Evolutionary conservation across 2,113 vertebrate species (phyloP), one percentile per base, ranked within the genome.

Genomic region (Sclerurus mexicanus): DNA sequence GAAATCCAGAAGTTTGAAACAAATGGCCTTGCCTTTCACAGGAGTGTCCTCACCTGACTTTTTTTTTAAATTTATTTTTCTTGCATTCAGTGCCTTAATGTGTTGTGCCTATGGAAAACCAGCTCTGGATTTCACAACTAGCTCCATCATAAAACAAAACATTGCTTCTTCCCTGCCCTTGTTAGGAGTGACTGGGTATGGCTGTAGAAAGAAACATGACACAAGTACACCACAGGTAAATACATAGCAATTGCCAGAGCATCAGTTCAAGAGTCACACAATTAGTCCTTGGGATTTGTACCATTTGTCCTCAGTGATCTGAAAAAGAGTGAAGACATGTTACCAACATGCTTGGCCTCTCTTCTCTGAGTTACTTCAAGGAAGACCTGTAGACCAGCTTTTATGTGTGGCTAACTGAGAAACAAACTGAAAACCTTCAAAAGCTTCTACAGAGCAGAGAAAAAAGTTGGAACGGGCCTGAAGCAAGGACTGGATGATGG

Each of bases 371-470:
- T 33, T 80, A 68, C 18, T 19, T 74, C n/a, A 55, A 17, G 25
- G 12, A 74, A 77, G 13, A 53, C 7, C 12, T 52, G 14, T 24
- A 23, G 18, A 47, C 27, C 11, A 35, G 7, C 3, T 20, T 28
- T 10, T 30, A 20, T 16, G 31, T 16, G 30, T 40, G 50, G 3
- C 2, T 39, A 63, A 59, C 46, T 46, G 12, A 31, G 21, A 24
- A 64, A 37, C 25, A 35, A 37, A 58, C 14, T 81, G 50, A 49
- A 56, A 78, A 91, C 62, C 0, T 4, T 39, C 40, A 37, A 56
- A 37, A 0, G 0, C 44, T 56, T 39, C 62, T 75, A 21, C 17
- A 33, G 27, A 50, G 30, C 0, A 0, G 19, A 56, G 22, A 9
- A 39, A 46, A 62, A 50, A 16, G 15, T 13, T 81, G 42, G 35